Percentiles rank a stretch among this genome's conserved stretches.
Evolutionary conservation across 2,797 vertebrate species (phyloP).

Genomic region (Leuciscus waleckii): DNA sequence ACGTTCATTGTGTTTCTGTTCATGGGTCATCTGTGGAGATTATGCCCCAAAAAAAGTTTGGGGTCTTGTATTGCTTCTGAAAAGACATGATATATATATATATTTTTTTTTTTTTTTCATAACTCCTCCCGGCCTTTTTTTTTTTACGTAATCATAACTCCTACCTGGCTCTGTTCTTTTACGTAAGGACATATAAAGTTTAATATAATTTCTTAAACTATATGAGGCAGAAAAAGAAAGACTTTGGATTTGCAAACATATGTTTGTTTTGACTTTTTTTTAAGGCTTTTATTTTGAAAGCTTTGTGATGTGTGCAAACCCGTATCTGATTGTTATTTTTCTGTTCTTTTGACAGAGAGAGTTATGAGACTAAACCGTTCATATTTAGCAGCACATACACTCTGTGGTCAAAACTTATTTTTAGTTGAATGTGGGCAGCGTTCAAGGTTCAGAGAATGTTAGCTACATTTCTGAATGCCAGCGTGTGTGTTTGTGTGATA

Average conservation of each 20-base stretch:
- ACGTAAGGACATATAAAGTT: not conserved
- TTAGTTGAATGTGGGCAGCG: slow-evolving; percentile 24
- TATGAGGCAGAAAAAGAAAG: not conserved
- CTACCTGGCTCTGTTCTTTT: not conserved
- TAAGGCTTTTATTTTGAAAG: not conserved
- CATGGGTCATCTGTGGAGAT: not conserved
- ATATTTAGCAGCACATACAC: slow-evolving; percentile 21
- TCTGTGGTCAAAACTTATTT: slow-evolving; percentile 33
- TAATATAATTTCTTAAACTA: not conserved
- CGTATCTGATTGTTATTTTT: not conserved
- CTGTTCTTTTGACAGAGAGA: not conserved
- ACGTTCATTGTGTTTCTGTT: not conserved
- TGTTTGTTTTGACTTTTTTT: not conserved
- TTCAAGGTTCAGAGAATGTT: slow-evolving; percentile 26
- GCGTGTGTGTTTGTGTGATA: slow-evolving; percentile 7
- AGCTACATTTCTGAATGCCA: slow-evolving; percentile 21
- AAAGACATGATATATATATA: not conserved
- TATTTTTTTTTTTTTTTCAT: too few species aligned
- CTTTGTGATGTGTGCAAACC: not conserved
- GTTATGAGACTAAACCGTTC: slow-evolving; percentile 5
- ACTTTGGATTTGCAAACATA: not conserved
- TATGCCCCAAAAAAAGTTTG: not conserved
- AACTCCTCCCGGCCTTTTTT: too few species aligned
- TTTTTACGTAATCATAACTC: too few species aligned
- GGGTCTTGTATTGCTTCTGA: too few species aligned